Conservation (phyloP, 2,888 invertebrate species). For the Suillia variegata region DNA sequence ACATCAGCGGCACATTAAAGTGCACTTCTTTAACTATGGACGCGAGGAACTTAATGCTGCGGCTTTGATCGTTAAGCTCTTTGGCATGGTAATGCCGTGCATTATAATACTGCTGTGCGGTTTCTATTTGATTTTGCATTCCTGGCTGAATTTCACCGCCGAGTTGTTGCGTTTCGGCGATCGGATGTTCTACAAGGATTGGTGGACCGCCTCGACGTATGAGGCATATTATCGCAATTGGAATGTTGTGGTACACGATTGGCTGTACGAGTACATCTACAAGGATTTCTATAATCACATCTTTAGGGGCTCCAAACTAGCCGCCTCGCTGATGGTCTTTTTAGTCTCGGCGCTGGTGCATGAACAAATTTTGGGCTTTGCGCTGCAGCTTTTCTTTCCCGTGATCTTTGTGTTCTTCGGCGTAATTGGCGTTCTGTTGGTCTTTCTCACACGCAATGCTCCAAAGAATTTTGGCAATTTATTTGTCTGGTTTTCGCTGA, state of each 20-base stretch:
- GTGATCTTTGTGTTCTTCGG: conserved; percentile 80
- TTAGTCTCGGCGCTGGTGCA: conserved; percentile 84
- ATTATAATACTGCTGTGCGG: conserved; percentile 73
- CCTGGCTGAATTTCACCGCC: conserved; percentile 90
- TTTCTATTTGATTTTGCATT: conserved; percentile 88
- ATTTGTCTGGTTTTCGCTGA: conserved; percentile 82
- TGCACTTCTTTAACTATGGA: conserved; percentile 63
- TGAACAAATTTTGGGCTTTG: conserved; percentile 80
- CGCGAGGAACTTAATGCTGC: conserved; percentile 46
- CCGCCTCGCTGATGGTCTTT: conserved; percentile 72
- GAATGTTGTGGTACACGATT: conserved; percentile 94
- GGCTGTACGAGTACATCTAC: conserved; percentile 90
- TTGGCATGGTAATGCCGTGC: conserved; percentile 77
- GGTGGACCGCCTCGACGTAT: conserved; percentile 92
- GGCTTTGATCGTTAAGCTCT: conserved; percentile 67
- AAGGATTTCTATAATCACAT: conserved; percentile 68
- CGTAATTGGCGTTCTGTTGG: conserved; percentile 67
- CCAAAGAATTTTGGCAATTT: conserved; percentile 71
- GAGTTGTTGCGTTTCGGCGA: conserved; percentile 89
- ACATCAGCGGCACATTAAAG: conserved; percentile 76
- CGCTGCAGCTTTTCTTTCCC: conserved; percentile 87
- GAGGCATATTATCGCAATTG: conserved; percentile 87
- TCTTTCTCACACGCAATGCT: conserved; percentile 64
- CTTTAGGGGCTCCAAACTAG: conserved; percentile 59
- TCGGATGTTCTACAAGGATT: conserved; percentile 84